Percentiles rank a stretch among this genome's conserved stretches.
phyloP scores from a whole-genome alignment of 2,113 vertebrate genomes.

The Aspidoscelis tigris region DNA sequence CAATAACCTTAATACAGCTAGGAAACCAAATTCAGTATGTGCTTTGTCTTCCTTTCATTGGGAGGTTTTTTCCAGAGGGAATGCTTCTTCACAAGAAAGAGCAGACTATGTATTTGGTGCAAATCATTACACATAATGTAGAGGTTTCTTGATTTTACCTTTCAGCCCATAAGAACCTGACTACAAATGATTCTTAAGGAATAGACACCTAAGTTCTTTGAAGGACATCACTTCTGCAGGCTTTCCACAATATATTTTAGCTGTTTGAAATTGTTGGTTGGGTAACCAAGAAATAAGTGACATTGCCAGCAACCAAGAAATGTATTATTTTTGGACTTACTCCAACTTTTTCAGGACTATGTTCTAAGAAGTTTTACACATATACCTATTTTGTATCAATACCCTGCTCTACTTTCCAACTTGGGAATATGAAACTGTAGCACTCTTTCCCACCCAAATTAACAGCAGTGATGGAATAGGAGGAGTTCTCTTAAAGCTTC shows the following conservation, averaged over 20 bases:
- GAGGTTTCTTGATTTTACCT: not conserved
- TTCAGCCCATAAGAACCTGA: not conserved
- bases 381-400: no score
- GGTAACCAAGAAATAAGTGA: not conserved
- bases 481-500: no score
- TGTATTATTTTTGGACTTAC: not conserved
- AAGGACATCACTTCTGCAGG: not conserved
- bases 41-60: constrained; percentile 19
- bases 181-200: not conserved
- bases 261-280: not conserved
- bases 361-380: no score
- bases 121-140: not conserved
- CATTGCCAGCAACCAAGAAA: not conserved
- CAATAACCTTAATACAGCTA: constrained; percentile 27
- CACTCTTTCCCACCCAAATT: no score
- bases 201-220: not conserved
- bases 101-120: not conserved
- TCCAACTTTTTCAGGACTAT: no score
- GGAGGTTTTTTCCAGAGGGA: not conserved
- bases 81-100: constrained; percentile 16
- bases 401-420: no score
- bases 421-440: no score
- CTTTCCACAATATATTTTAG: not conserved
- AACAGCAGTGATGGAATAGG: no score
- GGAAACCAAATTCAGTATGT: constrained; percentile 8